Evolutionary conservation across 2,113 vertebrate genomes (phyloP).

Genomic region (Sinocyclocheilus anshuiensis): DNA sequence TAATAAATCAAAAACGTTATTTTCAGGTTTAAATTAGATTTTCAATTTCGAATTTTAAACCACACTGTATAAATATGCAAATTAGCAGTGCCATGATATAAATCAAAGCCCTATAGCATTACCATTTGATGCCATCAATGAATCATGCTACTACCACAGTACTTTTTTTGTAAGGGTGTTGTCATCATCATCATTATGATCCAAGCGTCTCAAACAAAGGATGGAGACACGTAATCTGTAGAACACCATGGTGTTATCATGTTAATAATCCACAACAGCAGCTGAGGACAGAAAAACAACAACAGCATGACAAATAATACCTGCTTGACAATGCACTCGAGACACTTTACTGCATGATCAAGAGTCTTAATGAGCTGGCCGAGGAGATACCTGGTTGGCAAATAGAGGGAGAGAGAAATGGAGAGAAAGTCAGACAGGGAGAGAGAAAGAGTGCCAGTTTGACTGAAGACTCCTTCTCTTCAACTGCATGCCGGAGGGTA

Average conservation of each 20-base stretch:
- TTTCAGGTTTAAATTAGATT: not conserved
- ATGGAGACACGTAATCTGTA: constrained; percentile 36
- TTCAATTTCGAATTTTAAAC: not conserved
- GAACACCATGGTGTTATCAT: constrained; percentile 28
- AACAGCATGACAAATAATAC: constrained; percentile 58
- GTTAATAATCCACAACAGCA: constrained; percentile 53
- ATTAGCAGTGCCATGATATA: constrained; percentile 8
- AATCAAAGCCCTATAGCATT: not conserved
- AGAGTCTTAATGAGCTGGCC: constrained; percentile 75
- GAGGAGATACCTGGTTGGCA: constrained; percentile 66
- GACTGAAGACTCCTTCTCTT: constrained; percentile 61
- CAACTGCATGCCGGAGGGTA: constrained; percentile 55
- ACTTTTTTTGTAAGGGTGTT: constrained; percentile 15
- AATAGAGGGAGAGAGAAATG: constrained; percentile 49
- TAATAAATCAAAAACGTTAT: too few species aligned
- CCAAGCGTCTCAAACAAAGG: constrained; percentile 32
- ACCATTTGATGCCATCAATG: constrained; percentile 1
- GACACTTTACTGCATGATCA: constrained; percentile 72
- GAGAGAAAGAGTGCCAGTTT: constrained; percentile 29
- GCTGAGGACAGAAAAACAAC: constrained; percentile 52
- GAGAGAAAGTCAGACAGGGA: constrained; percentile 27
- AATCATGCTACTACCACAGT: not conserved
- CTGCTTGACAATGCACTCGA: constrained; percentile 73
- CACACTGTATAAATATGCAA: not conserved
- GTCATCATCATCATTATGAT: constrained; percentile 18